These are phyloP conservation scores for Holothuria glaberrima DNA, from an alignment of 35 echinoderm and acorn worm genomes.

Conservation along the genomic window DNA sequence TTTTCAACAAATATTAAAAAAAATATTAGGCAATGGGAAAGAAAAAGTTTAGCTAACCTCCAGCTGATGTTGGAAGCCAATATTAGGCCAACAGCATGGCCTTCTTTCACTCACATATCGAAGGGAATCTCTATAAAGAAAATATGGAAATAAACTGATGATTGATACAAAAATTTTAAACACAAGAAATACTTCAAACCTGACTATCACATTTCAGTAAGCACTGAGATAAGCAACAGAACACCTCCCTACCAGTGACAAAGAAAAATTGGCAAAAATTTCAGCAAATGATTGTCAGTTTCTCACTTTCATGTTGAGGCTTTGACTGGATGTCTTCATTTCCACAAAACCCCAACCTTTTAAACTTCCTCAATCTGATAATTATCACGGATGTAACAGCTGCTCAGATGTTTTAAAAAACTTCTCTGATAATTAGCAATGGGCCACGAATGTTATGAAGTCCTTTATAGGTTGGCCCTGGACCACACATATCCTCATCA, in stretches of 20 bases:
- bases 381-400: no score
- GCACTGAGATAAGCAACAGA: background rate
- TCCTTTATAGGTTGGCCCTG: no score
- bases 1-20: background rate
- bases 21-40: background rate
- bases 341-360: background rate
- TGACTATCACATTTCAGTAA: background rate
- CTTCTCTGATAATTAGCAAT: no score
- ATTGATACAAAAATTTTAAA: background rate
- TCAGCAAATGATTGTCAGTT: background rate
- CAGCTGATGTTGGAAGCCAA: slow-evolving; percentile 34
- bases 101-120: slow-evolving; percentile 48
- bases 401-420: no score
- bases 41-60: background rate
- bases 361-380: no score
- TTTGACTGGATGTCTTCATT: background rate
- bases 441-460: no score
- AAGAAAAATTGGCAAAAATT: background rate
- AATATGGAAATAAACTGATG: background rate
- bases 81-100: slow-evolving; percentile 29
- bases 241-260: background rate
- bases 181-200: background rate
- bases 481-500: no score
- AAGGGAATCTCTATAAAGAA: slow-evolving; percentile 37
- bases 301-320: background rate